Conservation (phyloP, 2,888 invertebrate species). For the Poecilobothrus nobilitatus region DNA sequence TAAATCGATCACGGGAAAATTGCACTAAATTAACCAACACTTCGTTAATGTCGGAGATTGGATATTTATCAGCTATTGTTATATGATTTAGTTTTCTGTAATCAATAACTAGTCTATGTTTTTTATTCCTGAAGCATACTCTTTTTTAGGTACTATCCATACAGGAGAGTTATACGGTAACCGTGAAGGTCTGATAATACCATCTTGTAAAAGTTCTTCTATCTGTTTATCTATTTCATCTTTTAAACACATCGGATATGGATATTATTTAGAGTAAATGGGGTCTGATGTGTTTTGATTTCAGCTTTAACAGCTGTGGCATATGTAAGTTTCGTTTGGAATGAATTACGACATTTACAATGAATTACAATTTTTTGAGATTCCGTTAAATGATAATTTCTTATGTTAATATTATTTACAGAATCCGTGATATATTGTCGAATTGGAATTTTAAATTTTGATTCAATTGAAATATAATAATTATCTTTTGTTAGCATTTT, state of each 20-base stretch:
- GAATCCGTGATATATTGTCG: no score
- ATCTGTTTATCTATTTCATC: constrained; percentile 17
- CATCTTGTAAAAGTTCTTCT: constrained; percentile 14
- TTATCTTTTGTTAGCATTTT: no score
- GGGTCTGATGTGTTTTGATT: constrained; percentile 18
- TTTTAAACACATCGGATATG: constrained; percentile 17
- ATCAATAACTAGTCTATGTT: constrained; percentile 17
- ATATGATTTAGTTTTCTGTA: constrained; percentile 17
- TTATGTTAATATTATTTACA: no score
- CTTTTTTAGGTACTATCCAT: constrained; percentile 18
- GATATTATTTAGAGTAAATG: constrained; percentile 18
- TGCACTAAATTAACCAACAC: constrained; percentile 13
- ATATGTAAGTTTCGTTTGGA: constrained; percentile 17
- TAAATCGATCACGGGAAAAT: constrained; percentile 14
- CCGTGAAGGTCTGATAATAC: constrained; percentile 19
- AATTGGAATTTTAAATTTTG: no score
- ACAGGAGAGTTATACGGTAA: constrained; percentile 21
- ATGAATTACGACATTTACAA: no score
- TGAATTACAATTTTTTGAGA: no score
- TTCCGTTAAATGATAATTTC: no score
- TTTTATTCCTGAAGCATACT: constrained; percentile 15
- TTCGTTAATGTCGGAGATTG: constrained; percentile 15
- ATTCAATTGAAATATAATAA: no score
- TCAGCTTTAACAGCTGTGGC: constrained; percentile 19
- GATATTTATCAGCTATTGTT: constrained; percentile 16